Conservation (phyloP, 2,888 invertebrate genomes). For the Aphidius colemani region DNA sequence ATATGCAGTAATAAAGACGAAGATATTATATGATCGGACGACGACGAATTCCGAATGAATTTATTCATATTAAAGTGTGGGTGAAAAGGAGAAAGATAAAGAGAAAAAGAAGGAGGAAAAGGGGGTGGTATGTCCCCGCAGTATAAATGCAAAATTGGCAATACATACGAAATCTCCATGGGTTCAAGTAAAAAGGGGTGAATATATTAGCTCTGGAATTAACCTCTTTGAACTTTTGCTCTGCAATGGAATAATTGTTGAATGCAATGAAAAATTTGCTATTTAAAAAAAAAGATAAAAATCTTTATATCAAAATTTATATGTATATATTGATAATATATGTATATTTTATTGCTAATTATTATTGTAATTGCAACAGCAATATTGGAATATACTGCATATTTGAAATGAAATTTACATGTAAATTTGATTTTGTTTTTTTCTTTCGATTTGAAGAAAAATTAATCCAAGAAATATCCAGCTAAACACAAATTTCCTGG, state of each 20-base stretch:
- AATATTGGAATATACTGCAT: too few species aligned
- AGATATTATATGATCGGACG: slow-evolving; percentile 44
- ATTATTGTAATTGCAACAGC: too few species aligned
- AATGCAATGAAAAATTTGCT: slow-evolving; percentile 51
- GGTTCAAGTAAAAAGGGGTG: slow-evolving; percentile 60
- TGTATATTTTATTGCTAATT: background rate
- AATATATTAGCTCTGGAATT: slow-evolving; percentile 59
- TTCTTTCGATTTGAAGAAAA: too few species aligned
- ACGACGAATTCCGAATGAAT: slow-evolving; percentile 54
- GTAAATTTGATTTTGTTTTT: too few species aligned
- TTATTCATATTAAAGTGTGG: slow-evolving; percentile 56
- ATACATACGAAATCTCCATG: slow-evolving; percentile 61
- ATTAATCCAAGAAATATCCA: too few species aligned
- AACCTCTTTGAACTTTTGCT: slow-evolving; percentile 49
- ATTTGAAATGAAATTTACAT: too few species aligned
- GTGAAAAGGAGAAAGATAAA: slow-evolving; percentile 19
- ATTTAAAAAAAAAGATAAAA: slow-evolving; percentile 11
- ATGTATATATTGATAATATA: background rate
- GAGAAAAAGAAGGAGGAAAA: slow-evolving; percentile 15
- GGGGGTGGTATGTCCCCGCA: slow-evolving; percentile 34
- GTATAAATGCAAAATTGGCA: slow-evolving; percentile 61
- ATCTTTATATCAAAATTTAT: background rate
- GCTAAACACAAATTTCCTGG: too few species aligned
- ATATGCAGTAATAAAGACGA: background rate
- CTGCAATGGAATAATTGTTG: slow-evolving; percentile 56